phyloP scores from a whole-genome alignment of 2,113 vertebrate species.

The Cheilinus undulatus region DNA sequence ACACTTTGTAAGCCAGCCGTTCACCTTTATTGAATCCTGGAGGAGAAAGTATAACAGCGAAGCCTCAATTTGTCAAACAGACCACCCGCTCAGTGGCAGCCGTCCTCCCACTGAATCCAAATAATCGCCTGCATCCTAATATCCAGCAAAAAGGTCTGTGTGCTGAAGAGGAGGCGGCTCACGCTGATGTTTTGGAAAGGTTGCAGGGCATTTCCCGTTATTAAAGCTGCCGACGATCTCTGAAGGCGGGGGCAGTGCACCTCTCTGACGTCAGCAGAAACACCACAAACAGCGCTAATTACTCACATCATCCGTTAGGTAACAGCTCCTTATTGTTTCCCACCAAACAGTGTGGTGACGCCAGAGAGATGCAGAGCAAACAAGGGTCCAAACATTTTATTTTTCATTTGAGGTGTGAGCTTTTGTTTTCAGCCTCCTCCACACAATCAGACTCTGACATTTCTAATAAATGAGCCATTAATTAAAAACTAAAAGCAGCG shows the following conservation, averaged over 20 bases:
- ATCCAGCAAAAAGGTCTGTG: slow-evolving; percentile 15
- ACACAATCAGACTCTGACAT: slow-evolving; percentile 40
- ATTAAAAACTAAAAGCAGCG: slow-evolving; percentile 44
- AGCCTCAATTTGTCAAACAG: slow-evolving; percentile 30
- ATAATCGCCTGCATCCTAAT: slow-evolving; percentile 16
- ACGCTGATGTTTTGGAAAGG: slow-evolving; percentile 26
- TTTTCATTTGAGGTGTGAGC: slow-evolving; percentile 54
- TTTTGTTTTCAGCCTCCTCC: slow-evolving; percentile 57
- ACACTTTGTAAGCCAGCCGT: slow-evolving; percentile 43
- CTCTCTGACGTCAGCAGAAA: slow-evolving; percentile 6
- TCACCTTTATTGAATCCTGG: slow-evolving; percentile 44
- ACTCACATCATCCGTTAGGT: slow-evolving; percentile 22
- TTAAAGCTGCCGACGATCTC: slow-evolving; percentile 14
- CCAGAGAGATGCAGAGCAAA: background rate
- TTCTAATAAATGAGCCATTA: slow-evolving; percentile 48
- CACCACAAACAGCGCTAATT: slow-evolving; percentile 18
- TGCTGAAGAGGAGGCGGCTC: background rate
- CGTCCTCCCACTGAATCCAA: slow-evolving; percentile 37
- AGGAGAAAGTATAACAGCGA: slow-evolving; percentile 15
- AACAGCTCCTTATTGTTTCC: slow-evolving; percentile 31
- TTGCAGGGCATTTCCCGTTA: slow-evolving; percentile 39
- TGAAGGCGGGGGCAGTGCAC: slow-evolving; percentile 13
- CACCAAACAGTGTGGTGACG: slow-evolving; percentile 18
- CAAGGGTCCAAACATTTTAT: slow-evolving; percentile 14
- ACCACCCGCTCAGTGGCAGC: slow-evolving; percentile 34